phyloP scores from a whole-genome alignment of 2,797 vertebrate species.

The Psittacula echo region DNA sequence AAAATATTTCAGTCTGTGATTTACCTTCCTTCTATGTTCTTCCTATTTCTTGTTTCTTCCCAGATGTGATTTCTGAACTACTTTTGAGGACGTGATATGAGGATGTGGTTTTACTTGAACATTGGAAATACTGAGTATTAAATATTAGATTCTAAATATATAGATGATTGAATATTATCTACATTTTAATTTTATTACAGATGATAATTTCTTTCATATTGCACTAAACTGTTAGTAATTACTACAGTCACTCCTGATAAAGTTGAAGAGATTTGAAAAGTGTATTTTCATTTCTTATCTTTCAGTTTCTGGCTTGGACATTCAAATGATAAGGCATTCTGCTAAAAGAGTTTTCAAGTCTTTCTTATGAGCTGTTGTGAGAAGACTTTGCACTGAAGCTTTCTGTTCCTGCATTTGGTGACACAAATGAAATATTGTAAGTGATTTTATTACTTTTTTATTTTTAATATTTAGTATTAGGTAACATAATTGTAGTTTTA shows the following conservation, averaged over 20 bases:
- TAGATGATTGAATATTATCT: not conserved
- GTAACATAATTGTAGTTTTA: not conserved
- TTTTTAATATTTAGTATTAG: not conserved
- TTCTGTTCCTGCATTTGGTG: not conserved
- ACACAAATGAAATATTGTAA: slow-evolving; percentile 18
- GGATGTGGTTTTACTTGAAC: not conserved
- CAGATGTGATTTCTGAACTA: not conserved
- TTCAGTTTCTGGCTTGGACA: not conserved
- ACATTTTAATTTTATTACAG: not conserved
- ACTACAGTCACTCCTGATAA: not conserved
- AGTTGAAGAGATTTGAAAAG: not conserved
- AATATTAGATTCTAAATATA: not conserved
- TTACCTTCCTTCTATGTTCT: not conserved
- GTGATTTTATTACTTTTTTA: not conserved
- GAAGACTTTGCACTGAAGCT: not conserved
- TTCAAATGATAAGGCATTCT: not conserved
- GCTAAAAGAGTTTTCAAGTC: not conserved
- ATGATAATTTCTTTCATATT: not conserved
- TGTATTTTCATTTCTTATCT: not conserved
- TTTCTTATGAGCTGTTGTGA: not conserved
- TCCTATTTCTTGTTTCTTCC: not conserved
- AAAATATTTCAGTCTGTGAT: not conserved
- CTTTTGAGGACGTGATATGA: not conserved
- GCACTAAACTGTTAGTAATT: not conserved
- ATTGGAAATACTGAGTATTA: not conserved